Evolutionary conservation across 2,113 vertebrate species (phyloP), one percentile per base, ranked within the genome.

Genomic region (Alces alces): DNA sequence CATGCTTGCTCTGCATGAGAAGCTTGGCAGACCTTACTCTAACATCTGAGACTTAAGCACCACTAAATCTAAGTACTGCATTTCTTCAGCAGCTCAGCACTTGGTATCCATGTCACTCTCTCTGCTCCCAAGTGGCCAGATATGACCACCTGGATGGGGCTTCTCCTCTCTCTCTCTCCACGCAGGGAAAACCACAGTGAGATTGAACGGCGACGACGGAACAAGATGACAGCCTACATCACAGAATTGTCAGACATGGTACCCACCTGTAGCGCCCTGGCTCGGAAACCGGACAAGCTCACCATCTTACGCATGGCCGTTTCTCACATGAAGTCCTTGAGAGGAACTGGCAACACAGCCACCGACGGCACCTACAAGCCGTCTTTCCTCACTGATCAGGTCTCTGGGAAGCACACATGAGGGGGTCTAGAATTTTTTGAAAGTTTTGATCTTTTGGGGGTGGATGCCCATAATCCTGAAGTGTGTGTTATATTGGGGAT

Each of bases 261-360:
- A 96, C 99, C 99, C 97, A 99, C 99, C 27, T 99, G 99, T 98
- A 99, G 99, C 0, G 99, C 99, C 47, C 98, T 99, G 98, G 99
- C 99, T 12, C 99, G 99, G 90, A 99, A 99, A 97, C 99, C 99
- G 0, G 99, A 99, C 99, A 99, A 99, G 95, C 99, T 99, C 13
- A 99, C 99, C 96, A 99, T 99, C 96, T 98, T 99, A 93, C 99
- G 99, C 97, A 99, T 99, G 99, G 99, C 99, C 0, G 99, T 99
- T 57, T 99, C 99, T 0, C 99, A 99, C 98, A 99, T 99, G 99
- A 99, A 99, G 97, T 99, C 99, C 10, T 99, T 99, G 89, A 98
- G 99, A 2, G 99, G 99, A 84, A 99, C 99, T 0, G 99, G 99
- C 96, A 99, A 99, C 97, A 99, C 99, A 36, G 99, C 99, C 60